phyloP scores from a whole-genome alignment of 2,113 vertebrate species.

The Motacilla tschutschensis region DNA sequence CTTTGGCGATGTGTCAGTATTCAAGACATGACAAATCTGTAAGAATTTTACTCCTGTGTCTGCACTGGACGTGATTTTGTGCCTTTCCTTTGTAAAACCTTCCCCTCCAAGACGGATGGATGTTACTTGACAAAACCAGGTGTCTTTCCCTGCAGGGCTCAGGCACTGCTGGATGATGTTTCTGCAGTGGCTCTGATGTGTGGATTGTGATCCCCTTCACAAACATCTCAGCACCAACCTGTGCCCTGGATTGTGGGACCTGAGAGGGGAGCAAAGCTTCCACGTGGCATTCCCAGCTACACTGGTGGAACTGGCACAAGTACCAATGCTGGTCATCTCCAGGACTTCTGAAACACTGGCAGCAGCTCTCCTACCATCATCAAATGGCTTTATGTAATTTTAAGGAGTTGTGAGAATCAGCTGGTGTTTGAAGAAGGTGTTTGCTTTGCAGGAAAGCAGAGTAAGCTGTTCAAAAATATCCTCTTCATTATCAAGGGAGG shows the following conservation, averaged over 20 bases:
- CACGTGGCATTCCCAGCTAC: not conserved
- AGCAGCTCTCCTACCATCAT: not conserved
- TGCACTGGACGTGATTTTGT: not conserved
- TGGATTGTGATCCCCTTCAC: not conserved
- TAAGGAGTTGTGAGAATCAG: not conserved
- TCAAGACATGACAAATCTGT: not conserved
- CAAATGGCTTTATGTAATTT: not conserved
- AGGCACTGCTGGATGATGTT: not conserved
- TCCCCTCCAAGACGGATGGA: not conserved
- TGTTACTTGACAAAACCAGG: not conserved
- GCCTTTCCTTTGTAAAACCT: not conserved
- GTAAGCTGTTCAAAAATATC: not conserved
- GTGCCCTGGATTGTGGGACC: rapidly evolving
- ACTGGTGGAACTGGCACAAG: not conserved
- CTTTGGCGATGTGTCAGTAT: not conserved
- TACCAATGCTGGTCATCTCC: not conserved
- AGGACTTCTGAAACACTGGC: not conserved
- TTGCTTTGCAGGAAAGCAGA: not conserved
- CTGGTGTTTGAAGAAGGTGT: not conserved
- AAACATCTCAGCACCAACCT: not conserved
- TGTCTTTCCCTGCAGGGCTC: not conserved
- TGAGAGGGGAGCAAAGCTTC: not conserved
- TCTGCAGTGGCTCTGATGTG: not conserved
- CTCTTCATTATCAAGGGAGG: rapidly evolving
- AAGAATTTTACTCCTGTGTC: not conserved